phyloP scores from a whole-genome alignment of 1,140 invertebrate genomes.

The Myzus persicae region DNA sequence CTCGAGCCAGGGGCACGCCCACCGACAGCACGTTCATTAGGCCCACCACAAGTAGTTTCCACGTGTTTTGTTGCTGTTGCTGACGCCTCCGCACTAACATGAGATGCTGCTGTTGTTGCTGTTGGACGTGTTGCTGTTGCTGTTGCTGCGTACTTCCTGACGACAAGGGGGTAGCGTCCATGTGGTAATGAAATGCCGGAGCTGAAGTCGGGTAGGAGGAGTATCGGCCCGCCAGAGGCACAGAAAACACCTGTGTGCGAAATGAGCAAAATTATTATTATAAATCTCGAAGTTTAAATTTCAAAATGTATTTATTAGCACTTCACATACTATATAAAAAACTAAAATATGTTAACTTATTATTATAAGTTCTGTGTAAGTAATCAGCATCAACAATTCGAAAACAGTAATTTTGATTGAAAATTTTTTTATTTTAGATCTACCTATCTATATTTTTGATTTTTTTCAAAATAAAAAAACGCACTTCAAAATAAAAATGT shows the following conservation, averaged over 20 bases:
- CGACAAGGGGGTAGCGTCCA: neutral
- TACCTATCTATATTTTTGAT: too few species aligned
- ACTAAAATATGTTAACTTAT: neutral
- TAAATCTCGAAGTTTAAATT: neutral
- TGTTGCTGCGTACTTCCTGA: neutral
- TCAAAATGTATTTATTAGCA: neutral
- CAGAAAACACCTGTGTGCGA: conserved; percentile 69
- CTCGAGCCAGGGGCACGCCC: conserved; percentile 86
- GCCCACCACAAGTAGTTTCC: conserved; percentile 85
- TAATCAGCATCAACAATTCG: neutral
- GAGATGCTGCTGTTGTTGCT: conserved; percentile 22
- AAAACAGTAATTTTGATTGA: neutral
- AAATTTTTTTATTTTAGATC: neutral
- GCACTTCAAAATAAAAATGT: too few species aligned
- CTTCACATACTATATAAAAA: neutral
- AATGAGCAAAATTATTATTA: neutral
- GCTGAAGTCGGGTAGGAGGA: neutral
- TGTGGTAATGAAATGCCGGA: neutral
- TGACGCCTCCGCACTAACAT: neutral
- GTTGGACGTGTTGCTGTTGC: conserved; percentile 5
- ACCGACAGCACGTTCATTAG: conserved; percentile 81
- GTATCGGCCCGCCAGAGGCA: conserved; percentile 84
- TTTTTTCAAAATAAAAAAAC: neutral
- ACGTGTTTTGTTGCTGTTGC: conserved; percentile 77
- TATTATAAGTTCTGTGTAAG: too few species aligned